phyloP scores from a whole-genome alignment of 2,113 vertebrate species.

The Holacanthus passer region DNA sequence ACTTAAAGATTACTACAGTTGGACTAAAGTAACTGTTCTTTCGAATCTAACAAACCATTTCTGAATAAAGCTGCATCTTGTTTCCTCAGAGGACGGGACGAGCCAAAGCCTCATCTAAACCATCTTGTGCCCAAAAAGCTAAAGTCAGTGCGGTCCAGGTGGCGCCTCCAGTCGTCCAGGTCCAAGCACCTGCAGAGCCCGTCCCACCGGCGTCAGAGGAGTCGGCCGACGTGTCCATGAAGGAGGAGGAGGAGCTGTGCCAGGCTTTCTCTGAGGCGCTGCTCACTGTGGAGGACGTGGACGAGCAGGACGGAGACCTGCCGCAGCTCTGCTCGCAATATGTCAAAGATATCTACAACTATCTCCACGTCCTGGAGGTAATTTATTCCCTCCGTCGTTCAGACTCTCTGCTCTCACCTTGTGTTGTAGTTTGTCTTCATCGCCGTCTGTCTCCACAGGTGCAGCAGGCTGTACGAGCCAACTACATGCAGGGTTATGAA shows the following conservation, averaged over 20 bases:
- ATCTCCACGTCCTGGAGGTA: constrained; percentile 91
- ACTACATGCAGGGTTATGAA: constrained; percentile 88
- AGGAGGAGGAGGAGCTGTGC: constrained; percentile 88
- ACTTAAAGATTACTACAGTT: too few relatives aligned
- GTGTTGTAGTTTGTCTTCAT: rapidly evolving
- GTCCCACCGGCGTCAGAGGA: constrained; percentile 29
- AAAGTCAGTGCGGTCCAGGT: constrained; percentile 45
- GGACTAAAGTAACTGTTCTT: too few relatives aligned
- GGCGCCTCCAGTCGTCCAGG: constrained; percentile 50
- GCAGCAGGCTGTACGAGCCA: constrained; percentile 85
- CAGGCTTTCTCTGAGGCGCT: constrained; percentile 92
- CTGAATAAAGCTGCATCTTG: neutral
- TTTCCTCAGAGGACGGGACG: constrained; percentile 63
- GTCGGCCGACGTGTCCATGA: constrained; percentile 82
- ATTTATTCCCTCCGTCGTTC: rapidly evolving
- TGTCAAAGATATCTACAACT: constrained; percentile 93
- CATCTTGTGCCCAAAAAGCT: constrained; percentile 48
- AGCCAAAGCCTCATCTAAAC: constrained; percentile 56
- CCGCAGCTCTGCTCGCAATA: constrained; percentile 94
- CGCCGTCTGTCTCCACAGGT: constrained; percentile 72
- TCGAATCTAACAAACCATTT: neutral
- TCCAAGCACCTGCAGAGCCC: neutral
- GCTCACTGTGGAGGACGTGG: constrained; percentile 90
- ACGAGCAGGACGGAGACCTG: constrained; percentile 86
- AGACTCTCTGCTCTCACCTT: rapidly evolving